A percentile compares a stretch with the other conserved stretches of the same genome.
Conservation (phyloP, 2,797 vertebrate species). For the Cyprinodon diabolis region DNA sequence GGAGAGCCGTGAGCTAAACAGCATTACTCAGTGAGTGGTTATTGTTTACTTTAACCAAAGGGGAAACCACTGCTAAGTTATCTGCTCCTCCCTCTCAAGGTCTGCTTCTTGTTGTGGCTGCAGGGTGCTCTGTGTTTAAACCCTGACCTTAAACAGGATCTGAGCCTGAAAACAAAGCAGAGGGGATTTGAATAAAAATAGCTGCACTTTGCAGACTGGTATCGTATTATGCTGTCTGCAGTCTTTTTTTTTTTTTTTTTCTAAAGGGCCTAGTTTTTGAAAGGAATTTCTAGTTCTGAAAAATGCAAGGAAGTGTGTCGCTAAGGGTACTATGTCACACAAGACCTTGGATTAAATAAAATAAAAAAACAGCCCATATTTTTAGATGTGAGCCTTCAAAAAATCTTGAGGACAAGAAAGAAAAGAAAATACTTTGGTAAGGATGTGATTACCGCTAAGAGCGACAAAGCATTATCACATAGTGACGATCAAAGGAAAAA, state of each 20-base stretch:
- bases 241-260: constrained; percentile 29
- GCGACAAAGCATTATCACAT: constrained; percentile 17
- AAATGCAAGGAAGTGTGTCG: constrained; percentile 38
- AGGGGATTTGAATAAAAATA: constrained; percentile 61
- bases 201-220: constrained; percentile 41
- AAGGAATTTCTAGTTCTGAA: constrained; percentile 42
- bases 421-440: neutral
- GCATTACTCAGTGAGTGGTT: constrained; percentile 59
- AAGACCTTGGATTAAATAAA: constrained; percentile 20
- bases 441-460: constrained; percentile 36
- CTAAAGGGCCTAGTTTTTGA: constrained; percentile 33
- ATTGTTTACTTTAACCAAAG: constrained; percentile 68
- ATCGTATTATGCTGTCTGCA: constrained; percentile 67
- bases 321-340: constrained; percentile 34
- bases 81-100: constrained; percentile 39
- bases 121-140: constrained; percentile 59
- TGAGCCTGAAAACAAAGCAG: constrained; percentile 52
- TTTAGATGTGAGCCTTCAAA: constrained; percentile 39
- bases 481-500: constrained; percentile 39
- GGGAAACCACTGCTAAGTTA: constrained; percentile 44
- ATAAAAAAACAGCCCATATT: constrained; percentile 26
- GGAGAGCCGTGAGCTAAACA: constrained; percentile 48
- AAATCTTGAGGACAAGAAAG: constrained; percentile 11
- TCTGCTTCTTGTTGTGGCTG: constrained; percentile 59
- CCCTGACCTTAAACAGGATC: constrained; percentile 45